Evolutionary conservation across 1,140 invertebrate species (phyloP).

Genomic region (Drosophila kurseongensis): DNA sequence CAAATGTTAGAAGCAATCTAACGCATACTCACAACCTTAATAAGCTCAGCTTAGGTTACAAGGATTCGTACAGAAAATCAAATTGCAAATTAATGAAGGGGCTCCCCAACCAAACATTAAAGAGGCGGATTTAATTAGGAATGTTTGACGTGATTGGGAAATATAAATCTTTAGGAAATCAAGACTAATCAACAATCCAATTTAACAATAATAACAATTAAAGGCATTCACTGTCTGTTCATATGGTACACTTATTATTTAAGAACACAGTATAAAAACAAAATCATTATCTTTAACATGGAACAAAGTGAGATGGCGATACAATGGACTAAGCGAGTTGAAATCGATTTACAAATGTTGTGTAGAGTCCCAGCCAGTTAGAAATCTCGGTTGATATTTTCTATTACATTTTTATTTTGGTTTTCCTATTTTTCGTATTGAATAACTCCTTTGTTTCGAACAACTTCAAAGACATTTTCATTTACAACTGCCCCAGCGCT

Average conservation of each 20-base stretch:
- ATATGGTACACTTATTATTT: neutral
- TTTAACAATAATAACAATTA: no score
- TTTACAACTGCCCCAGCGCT: constrained; percentile 43
- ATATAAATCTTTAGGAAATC: no score
- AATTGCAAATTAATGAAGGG: neutral
- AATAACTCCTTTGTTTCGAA: constrained; percentile 65
- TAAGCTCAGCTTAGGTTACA: neutral
- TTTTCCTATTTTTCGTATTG: constrained; percentile 57
- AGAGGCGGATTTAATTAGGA: neutral
- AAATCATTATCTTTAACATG: neutral
- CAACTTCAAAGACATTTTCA: constrained; percentile 66
- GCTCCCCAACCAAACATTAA: neutral
- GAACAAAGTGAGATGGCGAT: constrained; percentile 20
- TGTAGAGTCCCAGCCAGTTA: neutral
- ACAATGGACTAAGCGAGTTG: neutral
- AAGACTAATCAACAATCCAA: no score
- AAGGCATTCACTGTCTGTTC: no score
- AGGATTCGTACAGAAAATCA: neutral
- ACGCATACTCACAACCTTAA: neutral
- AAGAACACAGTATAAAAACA: neutral
- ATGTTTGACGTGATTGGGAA: no score
- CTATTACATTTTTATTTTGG: constrained; percentile 71
- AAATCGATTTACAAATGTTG: neutral
- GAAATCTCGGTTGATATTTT: constrained; percentile 24
- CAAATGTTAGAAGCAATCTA: neutral